These are phyloP conservation scores for Puffinus mauretanicus DNA, from an alignment of 2,113 vertebrate species.

Conservation along the genomic window DNA sequence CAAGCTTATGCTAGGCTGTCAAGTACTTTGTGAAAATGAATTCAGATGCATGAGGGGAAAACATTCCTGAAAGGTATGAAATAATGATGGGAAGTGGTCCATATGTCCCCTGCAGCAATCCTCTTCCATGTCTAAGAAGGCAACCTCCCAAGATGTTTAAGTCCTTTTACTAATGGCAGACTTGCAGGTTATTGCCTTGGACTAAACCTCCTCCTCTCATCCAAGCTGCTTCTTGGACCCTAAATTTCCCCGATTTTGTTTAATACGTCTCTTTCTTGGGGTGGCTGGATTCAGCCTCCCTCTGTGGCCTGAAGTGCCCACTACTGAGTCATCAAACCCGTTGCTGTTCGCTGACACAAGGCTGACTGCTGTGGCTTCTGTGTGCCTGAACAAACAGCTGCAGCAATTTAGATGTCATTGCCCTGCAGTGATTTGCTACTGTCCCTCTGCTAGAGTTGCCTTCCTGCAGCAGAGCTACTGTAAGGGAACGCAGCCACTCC, in stretches of 20 bases:
- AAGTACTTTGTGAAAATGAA: background rate
- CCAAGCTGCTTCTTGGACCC: background rate
- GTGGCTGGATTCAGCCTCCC: background rate
- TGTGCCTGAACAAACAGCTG: background rate
- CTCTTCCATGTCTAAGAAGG: background rate
- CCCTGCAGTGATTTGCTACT: background rate
- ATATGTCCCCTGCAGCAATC: background rate
- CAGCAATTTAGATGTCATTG: background rate
- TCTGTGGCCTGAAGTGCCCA: background rate
- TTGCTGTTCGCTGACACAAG: background rate
- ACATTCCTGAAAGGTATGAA: background rate
- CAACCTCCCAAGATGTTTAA: background rate
- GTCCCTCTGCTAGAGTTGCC: background rate
- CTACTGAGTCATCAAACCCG: rapidly evolving
- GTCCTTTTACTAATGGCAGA: background rate
- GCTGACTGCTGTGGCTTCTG: background rate
- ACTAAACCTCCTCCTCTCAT: background rate
- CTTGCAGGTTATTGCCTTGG: background rate
- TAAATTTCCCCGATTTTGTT: background rate
- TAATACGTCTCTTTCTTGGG: background rate
- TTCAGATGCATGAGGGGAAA: background rate
- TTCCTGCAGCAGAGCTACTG: background rate
- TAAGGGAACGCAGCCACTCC: background rate
- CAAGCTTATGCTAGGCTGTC: background rate
- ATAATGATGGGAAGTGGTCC: background rate